phyloP scores from a whole-genome alignment of 2,113 vertebrate genomes.

The Passer domesticus region DNA sequence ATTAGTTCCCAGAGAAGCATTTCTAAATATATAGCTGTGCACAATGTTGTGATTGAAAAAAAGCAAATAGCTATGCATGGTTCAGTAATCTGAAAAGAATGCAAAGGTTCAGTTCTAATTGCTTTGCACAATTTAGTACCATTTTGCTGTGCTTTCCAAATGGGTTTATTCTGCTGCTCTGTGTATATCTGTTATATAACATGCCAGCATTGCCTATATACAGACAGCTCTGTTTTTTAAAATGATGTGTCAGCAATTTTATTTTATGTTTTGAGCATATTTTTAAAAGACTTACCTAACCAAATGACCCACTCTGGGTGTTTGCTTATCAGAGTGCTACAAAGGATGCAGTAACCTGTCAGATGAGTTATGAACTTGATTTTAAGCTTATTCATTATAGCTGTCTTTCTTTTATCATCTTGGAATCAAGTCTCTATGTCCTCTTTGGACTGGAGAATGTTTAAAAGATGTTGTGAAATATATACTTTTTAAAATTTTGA shows the following conservation, averaged over 20 bases:
- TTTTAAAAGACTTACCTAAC: not conserved
- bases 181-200: not conserved
- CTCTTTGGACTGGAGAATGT: not conserved
- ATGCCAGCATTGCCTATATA: not conserved
- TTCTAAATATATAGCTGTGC: slow-evolving; percentile 38
- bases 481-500: not conserved
- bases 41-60: slow-evolving; percentile 35
- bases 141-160: not conserved
- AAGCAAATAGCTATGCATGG: not conserved
- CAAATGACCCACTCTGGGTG: not conserved
- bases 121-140: not conserved
- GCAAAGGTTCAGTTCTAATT: not conserved
- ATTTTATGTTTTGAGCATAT: not conserved
- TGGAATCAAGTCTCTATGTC: not conserved
- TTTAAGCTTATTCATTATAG: not conserved
- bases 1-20: slow-evolving; percentile 21
- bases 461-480: not conserved
- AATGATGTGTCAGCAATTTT: not conserved
- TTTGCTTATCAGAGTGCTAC: not conserved
- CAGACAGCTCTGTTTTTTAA: not conserved
- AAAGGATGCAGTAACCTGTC: not conserved
- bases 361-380: not conserved
- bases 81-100: slow-evolving; percentile 42
- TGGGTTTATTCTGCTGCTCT: not conserved
- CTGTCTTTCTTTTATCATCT: not conserved